These are phyloP conservation scores for Neelides folsomi DNA, from an alignment of 2,888 invertebrate genomes.

Conservation along the genomic window DNA sequence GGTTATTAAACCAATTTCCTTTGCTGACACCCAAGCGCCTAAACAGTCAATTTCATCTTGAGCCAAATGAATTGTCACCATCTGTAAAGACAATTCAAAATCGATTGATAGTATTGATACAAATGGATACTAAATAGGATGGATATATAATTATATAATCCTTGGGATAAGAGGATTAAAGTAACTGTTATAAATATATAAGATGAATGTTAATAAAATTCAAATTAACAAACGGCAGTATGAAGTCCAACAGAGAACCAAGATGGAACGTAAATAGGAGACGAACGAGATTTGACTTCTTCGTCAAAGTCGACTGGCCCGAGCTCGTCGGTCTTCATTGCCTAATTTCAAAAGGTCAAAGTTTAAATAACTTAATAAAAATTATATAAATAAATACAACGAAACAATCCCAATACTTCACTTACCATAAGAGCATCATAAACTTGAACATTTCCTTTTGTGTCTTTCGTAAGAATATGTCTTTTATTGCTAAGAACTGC, in stretches of 20 bases:
- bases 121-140: too few species aligned
- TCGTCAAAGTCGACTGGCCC: constrained; percentile 85
- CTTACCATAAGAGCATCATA: constrained; percentile 82
- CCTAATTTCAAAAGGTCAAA: constrained; percentile 39
- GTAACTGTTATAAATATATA: neutral
- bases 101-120: neutral
- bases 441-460: constrained; percentile 72
- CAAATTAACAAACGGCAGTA: constrained; percentile 61
- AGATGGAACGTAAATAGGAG: constrained; percentile 90
- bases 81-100: constrained; percentile 42
- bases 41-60: constrained; percentile 93
- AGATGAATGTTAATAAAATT: neutral
- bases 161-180: neutral
- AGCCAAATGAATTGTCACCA: constrained; percentile 91
- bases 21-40: constrained; percentile 95
- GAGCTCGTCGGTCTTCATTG: constrained; percentile 73
- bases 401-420: neutral
- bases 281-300: constrained; percentile 77
- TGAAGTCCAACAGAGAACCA: constrained; percentile 99
- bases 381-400: too few species aligned
- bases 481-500: constrained; percentile 89
- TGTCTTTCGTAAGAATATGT: constrained; percentile 90
- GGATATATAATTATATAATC: neutral
- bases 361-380: neutral
- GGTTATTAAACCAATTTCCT: constrained; percentile 74